Evolutionary conservation across 2,113 vertebrate species (phyloP).

Genomic region (Rhinichthys klamathensis): DNA sequence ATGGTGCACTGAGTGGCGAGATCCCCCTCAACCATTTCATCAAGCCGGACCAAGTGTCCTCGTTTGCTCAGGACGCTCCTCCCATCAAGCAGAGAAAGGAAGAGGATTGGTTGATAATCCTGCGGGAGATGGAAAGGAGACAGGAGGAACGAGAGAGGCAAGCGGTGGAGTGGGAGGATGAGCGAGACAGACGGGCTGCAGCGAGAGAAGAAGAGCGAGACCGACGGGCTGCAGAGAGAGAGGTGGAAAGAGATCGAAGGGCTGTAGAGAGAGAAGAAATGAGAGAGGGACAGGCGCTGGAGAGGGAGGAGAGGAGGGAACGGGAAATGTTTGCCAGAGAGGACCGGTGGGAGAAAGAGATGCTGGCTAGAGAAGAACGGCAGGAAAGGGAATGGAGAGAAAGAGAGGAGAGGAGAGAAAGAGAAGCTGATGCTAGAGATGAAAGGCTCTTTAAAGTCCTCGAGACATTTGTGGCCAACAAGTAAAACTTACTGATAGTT

Average conservation of each 20-base stretch:
- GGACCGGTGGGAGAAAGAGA: constrained; percentile 55
- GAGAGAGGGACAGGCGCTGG: constrained; percentile 36
- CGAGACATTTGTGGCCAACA: constrained; percentile 51
- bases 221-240: constrained; percentile 39
- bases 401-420: constrained; percentile 52
- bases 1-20: constrained; percentile 47
- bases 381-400: constrained; percentile 44
- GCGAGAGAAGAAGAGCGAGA: constrained; percentile 52
- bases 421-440: constrained; percentile 48
- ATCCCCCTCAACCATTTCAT: constrained; percentile 13
- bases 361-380: constrained; percentile 43
- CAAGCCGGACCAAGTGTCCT: constrained; percentile 25
- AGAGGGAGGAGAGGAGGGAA: constrained; percentile 51
- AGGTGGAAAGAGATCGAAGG: constrained; percentile 43
- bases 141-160: constrained; percentile 53
- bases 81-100: constrained; percentile 45
- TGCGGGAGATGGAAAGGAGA: constrained; percentile 46
- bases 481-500: constrained; percentile 28
- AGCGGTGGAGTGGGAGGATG: constrained; percentile 42
- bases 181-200: constrained; percentile 40
- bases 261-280: constrained; percentile 46
- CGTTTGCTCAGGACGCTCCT: constrained; percentile 36
- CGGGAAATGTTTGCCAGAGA: constrained; percentile 46
- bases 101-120: constrained; percentile 36
- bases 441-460: constrained; percentile 55